Conservation (phyloP, 2,888 invertebrate genomes). For the Nomada ruficornis region DNA sequence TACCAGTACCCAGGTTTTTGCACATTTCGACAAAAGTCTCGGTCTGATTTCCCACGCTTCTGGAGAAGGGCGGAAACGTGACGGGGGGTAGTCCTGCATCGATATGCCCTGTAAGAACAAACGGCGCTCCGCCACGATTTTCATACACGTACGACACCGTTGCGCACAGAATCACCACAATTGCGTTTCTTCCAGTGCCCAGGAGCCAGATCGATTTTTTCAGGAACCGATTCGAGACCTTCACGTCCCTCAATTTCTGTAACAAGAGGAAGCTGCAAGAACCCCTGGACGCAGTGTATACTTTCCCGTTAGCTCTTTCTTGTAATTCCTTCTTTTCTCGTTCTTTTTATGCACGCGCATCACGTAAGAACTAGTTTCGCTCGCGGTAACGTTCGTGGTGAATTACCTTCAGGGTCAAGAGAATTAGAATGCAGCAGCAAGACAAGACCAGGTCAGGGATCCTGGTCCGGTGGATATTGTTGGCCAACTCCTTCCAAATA, state of each 20-base stretch:
- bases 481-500: constrained; percentile 86
- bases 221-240: constrained; percentile 80
- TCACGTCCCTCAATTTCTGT: constrained; percentile 87
- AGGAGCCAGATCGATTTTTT: constrained; percentile 87
- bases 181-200: constrained; percentile 89
- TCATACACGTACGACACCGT: constrained; percentile 86
- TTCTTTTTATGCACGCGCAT: neutral
- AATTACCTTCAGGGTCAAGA: constrained; percentile 87
- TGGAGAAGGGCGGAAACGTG: constrained; percentile 85
- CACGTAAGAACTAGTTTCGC: constrained; percentile 31
- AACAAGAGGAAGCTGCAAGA: neutral
- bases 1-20: constrained; percentile 88
- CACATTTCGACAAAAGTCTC: constrained; percentile 86
- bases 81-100: constrained; percentile 87
- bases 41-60: constrained; percentile 85
- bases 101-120: constrained; percentile 87
- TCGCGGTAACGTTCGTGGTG: constrained; percentile 14
- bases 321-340: neutral
- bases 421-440: constrained; percentile 86
- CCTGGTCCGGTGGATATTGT: constrained; percentile 86
- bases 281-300: neutral
- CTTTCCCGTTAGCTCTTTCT: neutral
- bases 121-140: constrained; percentile 84
- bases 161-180: constrained; percentile 88
- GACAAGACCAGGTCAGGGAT: constrained; percentile 88